phyloP scores from a whole-genome alignment of 2,888 invertebrate species.

The Tribolium freemani region DNA sequence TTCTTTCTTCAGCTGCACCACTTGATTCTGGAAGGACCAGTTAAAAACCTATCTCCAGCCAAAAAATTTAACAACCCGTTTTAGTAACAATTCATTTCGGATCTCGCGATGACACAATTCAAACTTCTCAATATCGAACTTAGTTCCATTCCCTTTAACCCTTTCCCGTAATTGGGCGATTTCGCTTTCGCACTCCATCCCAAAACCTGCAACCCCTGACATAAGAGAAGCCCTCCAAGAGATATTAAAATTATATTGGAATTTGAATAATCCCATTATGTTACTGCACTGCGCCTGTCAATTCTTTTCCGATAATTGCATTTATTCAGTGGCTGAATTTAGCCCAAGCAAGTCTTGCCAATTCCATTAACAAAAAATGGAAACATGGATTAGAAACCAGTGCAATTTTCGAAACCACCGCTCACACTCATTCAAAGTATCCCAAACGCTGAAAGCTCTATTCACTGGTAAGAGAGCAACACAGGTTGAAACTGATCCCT shows the following conservation, averaged over 20 bases:
- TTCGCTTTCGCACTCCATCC: slow-evolving; percentile 16
- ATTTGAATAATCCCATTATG: slow-evolving; percentile 44
- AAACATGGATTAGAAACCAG: slow-evolving; percentile 53
- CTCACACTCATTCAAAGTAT: slow-evolving; percentile 47
- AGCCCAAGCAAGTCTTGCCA: background rate
- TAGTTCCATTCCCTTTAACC: background rate
- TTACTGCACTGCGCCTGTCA: slow-evolving; percentile 37
- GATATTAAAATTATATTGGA: slow-evolving; percentile 39
- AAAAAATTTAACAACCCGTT: slow-evolving; percentile 7
- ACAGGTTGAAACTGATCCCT: slow-evolving; percentile 36
- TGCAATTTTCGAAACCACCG: slow-evolving; percentile 45
- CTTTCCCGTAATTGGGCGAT: slow-evolving; percentile 7
- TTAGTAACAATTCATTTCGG: slow-evolving; percentile 13
- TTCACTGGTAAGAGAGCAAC: slow-evolving; percentile 43
- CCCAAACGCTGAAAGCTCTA: slow-evolving; percentile 46
- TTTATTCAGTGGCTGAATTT: slow-evolving; percentile 15
- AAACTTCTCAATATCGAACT: background rate
- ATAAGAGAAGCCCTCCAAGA: slow-evolving; percentile 39
- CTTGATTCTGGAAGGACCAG: slow-evolving; percentile 48
- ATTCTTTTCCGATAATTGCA: slow-evolving; percentile 32
- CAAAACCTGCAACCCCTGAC: background rate
- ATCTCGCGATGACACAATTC: slow-evolving; percentile 4
- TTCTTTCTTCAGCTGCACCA: slow-evolving; percentile 49
- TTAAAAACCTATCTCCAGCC: background rate
- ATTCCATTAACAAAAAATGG: slow-evolving; percentile 44